Conservation (phyloP, 2,888 invertebrate genomes). For the Euclidia mi region DNA sequence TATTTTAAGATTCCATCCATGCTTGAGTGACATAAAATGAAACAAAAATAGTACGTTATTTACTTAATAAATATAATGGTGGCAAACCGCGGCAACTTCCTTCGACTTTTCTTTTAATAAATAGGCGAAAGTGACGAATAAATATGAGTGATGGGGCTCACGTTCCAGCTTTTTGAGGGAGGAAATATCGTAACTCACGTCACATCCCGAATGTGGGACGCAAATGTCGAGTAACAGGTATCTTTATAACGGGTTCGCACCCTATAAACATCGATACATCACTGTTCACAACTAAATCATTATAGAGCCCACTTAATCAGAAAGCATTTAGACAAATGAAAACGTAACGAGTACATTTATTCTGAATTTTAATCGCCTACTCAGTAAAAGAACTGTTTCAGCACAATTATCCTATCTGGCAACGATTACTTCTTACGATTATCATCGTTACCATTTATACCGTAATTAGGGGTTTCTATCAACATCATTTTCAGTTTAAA, state of each 20-base stretch:
- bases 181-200: constrained; percentile 45
- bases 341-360: neutral
- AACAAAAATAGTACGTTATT: neutral
- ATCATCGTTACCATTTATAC: neutral
- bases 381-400: neutral
- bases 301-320: neutral
- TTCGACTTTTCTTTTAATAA: constrained; percentile 42
- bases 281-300: neutral
- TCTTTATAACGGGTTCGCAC: constrained; percentile 29
- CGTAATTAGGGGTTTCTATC: neutral
- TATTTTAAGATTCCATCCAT: too few relatives aligned
- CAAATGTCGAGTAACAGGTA: constrained; percentile 35
- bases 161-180: constrained; percentile 30
- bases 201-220: constrained; percentile 35
- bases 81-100: constrained; percentile 24
- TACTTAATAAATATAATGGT: constrained; percentile 4
- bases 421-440: neutral
- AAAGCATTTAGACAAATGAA: neutral
- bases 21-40: neutral
- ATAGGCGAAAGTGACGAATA: constrained; percentile 43
- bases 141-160: constrained; percentile 58
- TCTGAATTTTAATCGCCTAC: neutral
- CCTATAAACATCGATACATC: constrained; percentile 6
- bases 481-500: neutral
- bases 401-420: neutral